Evolutionary conservation across 2,888 invertebrate species (phyloP), one percentile per base, ranked within the genome.

Genomic region (Amblyteles armatorius): DNA sequence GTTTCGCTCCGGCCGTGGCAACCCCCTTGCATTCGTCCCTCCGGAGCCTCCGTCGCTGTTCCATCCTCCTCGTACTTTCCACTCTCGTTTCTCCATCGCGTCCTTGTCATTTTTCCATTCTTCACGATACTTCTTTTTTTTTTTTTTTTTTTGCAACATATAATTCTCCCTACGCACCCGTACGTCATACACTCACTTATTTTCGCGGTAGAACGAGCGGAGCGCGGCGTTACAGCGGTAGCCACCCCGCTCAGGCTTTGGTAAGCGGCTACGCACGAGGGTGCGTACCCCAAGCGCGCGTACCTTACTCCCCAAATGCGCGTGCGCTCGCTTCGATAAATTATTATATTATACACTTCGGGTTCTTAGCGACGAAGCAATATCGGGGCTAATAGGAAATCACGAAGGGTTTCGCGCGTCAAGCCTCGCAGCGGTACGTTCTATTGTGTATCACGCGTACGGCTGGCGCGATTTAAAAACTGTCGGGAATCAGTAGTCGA

Each of bases 141-240:
- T 44, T 72, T 33, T 73, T 48, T 81, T 74, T 4, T 19, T 73
- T 78, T 77, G 88, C 89, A 89, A 88, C 88, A 87, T 89, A 91
- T 90, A 91, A 91, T 91, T 90, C 90, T 89, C 92, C 90, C 91
- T 90, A 88, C 87, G 89, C 88, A 89, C 88, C 89, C 90, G 89
- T 92, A 91, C 91, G 91, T 92, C 92, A 92, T 92, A 91, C 90
- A 91, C 92, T 92, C 92, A 91, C 92, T 92, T 92, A 92, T 92
- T 92, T 92, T 92, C 89, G 90, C 92, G 92, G 91, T 92, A 91
- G 90, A 92, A 89, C 89, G 91, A 91, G 88, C 89, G 88, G 80
- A 84, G 86, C 89, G 90, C 44, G 89, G 90, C 88, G 88, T 77
- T 67, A 40, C 11, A 67, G 78, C 73, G 72, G 60, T 71, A 33